phyloP scores from a whole-genome alignment of 2,113 vertebrate genomes.

The Trinectes maculatus region DNA sequence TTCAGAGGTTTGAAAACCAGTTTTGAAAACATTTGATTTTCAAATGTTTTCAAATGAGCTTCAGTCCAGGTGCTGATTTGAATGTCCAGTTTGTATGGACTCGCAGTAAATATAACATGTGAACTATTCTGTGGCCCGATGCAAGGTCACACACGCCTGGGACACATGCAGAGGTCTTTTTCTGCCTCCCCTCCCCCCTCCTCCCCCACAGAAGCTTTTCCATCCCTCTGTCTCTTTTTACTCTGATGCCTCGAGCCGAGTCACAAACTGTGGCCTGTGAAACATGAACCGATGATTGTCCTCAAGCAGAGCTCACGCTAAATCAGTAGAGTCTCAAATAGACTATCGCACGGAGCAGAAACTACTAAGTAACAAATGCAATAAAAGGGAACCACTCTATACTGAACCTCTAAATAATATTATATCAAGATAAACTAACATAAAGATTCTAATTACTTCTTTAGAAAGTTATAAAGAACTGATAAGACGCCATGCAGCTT shows the following conservation, averaged over 20 bases:
- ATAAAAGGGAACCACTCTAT: no score
- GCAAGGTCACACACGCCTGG: not conserved
- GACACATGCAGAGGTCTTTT: constrained; percentile 47
- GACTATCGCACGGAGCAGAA: not conserved
- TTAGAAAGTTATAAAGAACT: no score
- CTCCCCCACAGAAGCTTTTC: constrained; percentile 1
- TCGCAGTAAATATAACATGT: no score
- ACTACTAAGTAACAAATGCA: not conserved
- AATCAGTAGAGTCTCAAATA: not conserved
- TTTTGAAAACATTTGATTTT: constrained; percentile 8
- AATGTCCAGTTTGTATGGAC: not conserved
- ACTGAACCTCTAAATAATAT: no score
- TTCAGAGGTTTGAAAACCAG: constrained; percentile 39
- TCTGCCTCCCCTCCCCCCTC: not conserved
- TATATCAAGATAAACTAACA: no score
- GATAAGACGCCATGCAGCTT: no score
- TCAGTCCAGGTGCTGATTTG: not conserved
- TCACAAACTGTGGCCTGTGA: not conserved
- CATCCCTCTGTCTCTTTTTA: not conserved
- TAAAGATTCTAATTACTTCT: no score
- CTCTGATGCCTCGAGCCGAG: constrained; percentile 5
- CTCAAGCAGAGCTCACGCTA: not conserved
- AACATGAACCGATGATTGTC: constrained; percentile 6
- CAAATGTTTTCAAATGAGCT: constrained; percentile 42
- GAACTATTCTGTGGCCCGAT: no score